Base-by-base conservation (phyloP, 2,113 vertebrate genomes). In the Leptocoma aspasia region DNA sequence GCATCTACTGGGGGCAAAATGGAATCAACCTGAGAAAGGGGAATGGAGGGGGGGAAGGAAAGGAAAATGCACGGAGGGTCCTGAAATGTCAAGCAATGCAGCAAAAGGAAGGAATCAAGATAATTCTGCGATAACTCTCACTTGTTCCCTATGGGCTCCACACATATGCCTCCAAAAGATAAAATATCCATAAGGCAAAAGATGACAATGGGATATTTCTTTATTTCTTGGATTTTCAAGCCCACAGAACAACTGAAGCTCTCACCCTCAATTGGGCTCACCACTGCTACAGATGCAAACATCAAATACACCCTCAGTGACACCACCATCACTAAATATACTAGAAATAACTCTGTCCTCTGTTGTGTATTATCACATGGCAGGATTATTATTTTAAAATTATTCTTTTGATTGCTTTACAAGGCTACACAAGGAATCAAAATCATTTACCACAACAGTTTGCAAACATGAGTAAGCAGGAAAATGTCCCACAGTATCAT, bases 391-490 rank as follows among this genome's bases (percentile, higher is more conserved):
- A 12, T 9, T 39, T 73, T 30, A 4, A 16, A 68, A 56, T 56
- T 39, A 47, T 31, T n/a, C 33, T 64, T 78, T 15, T 23, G 35
- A 57, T 52, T 42, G 17, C 50, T 93, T 77, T 73, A 35, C 11
- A 66, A 82, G 30, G 31, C 66, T 37, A 23, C 44, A 17, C 3
- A 23, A 71, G 24, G 10, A 56, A 78, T 24, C 88, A 78, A 37
- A 79, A 86, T 44, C 10, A 78, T 49, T 47, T n/a, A 41, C 75
- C 82, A 61, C 85, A 64, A 31, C 31, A 70, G 44, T 22, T 2
- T 33, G n/a, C 26, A 49, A 90, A 73, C 65, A 57, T 78, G 69
- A 95, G 28, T 71, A 90, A 92, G 93, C 83, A 92, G 44, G 37
- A 86, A 83, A 93, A 64, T 0, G 37, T 86, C 90, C 89, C 54